phyloP scores from a whole-genome alignment of 2,797 vertebrate genomes.

The Austrolebias charrua region DNA sequence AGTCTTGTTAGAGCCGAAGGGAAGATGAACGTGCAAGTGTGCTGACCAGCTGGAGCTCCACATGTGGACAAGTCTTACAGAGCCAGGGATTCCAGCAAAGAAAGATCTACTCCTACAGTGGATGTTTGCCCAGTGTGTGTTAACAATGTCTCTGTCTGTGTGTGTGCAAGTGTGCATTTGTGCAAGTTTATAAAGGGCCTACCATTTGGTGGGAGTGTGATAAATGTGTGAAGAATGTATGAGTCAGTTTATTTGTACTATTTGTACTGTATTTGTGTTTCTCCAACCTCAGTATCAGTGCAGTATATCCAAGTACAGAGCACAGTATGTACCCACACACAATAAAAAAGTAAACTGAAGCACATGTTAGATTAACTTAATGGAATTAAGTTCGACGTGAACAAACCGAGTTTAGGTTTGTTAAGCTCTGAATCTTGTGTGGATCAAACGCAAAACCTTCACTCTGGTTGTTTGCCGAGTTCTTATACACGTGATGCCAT shows the following conservation, averaged over 20 bases:
- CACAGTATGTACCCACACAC: constrained; percentile 6
- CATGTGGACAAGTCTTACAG: constrained; percentile 56
- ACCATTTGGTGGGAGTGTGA: constrained; percentile 54
- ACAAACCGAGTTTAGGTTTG: neutral
- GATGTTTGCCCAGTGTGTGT: constrained; percentile 38
- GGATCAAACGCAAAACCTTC: neutral
- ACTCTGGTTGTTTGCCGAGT: too few relatives aligned
- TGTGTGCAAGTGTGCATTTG: constrained; percentile 7
- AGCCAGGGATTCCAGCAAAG: constrained; percentile 48
- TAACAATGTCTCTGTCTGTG: constrained; percentile 15
- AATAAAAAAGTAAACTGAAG: neutral
- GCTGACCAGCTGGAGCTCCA: constrained; percentile 57
- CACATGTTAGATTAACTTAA: neutral
- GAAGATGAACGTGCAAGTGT: constrained; percentile 28
- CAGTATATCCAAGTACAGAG: constrained; percentile 21
- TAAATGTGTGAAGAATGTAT: constrained; percentile 53
- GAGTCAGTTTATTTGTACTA: constrained; percentile 58
- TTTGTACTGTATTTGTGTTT: constrained; percentile 51
- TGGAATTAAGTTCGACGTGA: neutral
- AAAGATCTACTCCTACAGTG: constrained; percentile 41
- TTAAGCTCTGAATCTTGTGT: neutral
- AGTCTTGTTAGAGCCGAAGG: constrained; percentile 51
- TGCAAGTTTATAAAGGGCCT: constrained; percentile 18
- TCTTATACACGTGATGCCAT: too few relatives aligned
- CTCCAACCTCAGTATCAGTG: constrained; percentile 23